Base-by-base conservation (phyloP, 2,888 invertebrate genomes). In the Nebria brevicollis region DNA sequence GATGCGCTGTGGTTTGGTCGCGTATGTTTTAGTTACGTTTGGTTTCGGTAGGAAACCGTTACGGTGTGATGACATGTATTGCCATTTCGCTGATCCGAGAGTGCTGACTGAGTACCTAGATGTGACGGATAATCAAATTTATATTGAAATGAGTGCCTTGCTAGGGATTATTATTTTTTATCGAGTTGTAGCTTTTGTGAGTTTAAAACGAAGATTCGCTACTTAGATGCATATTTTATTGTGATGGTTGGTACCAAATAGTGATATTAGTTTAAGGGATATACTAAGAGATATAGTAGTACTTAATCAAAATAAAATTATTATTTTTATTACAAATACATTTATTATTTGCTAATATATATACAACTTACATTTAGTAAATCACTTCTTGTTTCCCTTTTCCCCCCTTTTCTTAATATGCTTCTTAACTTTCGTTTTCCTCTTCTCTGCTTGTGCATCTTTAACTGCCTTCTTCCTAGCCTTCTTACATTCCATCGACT, bases 341-440 rank as follows among this genome's bases (percentile, higher is more conserved):
- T 20, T 20, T 20, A 20, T 20, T 20, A 20, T 20, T 20, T 20
- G 20, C 20, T 20, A 20, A 20, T 34, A 26, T 73, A 26, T 73
- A 15, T 42, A 73, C 41, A 64, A 75, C 13, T 64, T 41, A 77
- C 34, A 20, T 20, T 20, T 20, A 20, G 20, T 20, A 73, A 74
- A 42, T 83, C 78, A 83, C 82, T 84, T 88, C 84, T 90, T 90
- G 81, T 90, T 91, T 5, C 88, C 87, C 15, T 91, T 83, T 87
- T 94, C 95, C 87, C 96, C 96, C 84, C 95, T 91, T 86, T 98
- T 98, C 87, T 99, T 99, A 0, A 98, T 89, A 88, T 98, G 96
- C 88, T 99, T 99, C 85, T 97, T 97, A 0, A 95, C 92, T 91
- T 99, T 99, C 0, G 90, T 91, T 91, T 96, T 96, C 75, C 98